Base-by-base conservation (phyloP, 1,140 invertebrate genomes). In the Harlomillsia oculata region DNA sequence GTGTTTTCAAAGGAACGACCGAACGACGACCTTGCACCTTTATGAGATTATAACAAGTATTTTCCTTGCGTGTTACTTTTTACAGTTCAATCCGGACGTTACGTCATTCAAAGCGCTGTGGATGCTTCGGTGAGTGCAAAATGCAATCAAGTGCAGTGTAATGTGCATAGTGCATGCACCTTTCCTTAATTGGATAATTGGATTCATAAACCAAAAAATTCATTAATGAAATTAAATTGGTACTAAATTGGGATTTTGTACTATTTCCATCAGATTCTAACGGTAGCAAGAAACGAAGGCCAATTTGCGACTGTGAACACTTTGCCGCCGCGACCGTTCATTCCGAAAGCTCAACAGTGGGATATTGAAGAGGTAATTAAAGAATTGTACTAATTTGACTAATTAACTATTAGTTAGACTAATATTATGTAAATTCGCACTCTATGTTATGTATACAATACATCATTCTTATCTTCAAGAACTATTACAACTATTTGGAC, bases 301-400 rank as follows among this genome's bases (percentile, higher is more conserved):
- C 48, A 58, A 32, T 58, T 58, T 52, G 56, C 56, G 2, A 13
- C 32, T 18, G 56, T 41, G 1, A 14, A 36, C 9, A 58, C 56
- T 3, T 32, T 58, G 1, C 56, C 56, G 8, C 48, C 56, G 5
- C n/a, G 50, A n/a, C 40, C 56, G 28, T 58, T 58, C 34, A 58
- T 58, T 45, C 56, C 56, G 1, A 58, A 58, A 46, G 25, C 56
- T n/a, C 56, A 58, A 46, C 56, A 58, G n/a, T 58, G 56, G 56
- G 56, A 58, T 39, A 46, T 58, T 39, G 40, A 32, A 21, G 56
- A 58, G 49, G 56, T 58, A 39, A 39, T 2, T 20, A 25, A 49
- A 26, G 32, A 29, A 51, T 40, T 40, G 20, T 37, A 32, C 11
- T 37, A n/a, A 11, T 11, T 21, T 46, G 28, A 25, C 28, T 25